A percentile compares a stretch with the other conserved stretches of the same genome.
Evolutionary conservation across 2,113 vertebrate genomes (phyloP).

Genomic region (Delphinus delphis): DNA sequence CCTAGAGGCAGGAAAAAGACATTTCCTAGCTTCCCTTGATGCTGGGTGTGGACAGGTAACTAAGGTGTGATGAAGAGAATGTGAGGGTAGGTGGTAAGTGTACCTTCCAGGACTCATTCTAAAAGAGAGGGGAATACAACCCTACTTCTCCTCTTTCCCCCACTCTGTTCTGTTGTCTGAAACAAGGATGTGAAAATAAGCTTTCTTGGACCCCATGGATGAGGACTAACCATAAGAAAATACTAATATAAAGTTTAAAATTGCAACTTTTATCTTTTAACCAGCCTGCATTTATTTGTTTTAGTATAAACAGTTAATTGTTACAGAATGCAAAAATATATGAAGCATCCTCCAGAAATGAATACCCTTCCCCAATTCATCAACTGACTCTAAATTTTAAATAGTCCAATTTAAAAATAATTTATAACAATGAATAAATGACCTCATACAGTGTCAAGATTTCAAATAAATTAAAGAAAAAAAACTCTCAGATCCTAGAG

Average conservation of each 20-base stretch:
- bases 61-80: background rate
- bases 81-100: background rate
- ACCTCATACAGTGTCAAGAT: background rate
- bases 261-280: background rate
- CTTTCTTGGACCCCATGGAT: background rate
- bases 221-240: background rate
- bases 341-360: background rate
- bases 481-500: background rate
- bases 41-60: background rate
- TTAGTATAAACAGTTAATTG: background rate
- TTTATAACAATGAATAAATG: background rate
- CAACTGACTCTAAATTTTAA: slow-evolving; percentile 33
- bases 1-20: background rate
- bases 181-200: background rate
- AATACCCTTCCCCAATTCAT: background rate
- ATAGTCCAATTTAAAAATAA: background rate
- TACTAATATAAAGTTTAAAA: background rate
- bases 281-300: background rate
- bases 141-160: too few species aligned
- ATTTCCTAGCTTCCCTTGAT: background rate
- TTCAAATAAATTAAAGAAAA: slow-evolving; percentile 14
- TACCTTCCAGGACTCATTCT: background rate
- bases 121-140: background rate
- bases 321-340: background rate
- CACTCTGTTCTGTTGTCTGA: background rate